Evolutionary conservation across 35 echinoderm and acorn worm species (phyloP).

Genomic region (Ptychodera flava): DNA sequence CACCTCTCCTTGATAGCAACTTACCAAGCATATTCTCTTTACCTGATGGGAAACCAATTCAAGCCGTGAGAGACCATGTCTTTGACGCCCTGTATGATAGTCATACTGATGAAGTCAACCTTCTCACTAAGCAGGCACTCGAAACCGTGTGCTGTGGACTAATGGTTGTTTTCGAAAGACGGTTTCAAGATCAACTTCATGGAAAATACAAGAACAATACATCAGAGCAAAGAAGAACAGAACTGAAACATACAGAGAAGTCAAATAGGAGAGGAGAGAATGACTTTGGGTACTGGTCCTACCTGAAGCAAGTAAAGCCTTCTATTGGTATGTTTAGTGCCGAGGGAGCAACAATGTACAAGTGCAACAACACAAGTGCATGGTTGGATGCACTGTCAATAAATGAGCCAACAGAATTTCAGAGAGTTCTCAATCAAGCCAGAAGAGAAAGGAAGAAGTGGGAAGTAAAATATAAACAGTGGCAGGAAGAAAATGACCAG

Average conservation of each 20-base stretch:
- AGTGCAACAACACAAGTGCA: conserved; percentile 2
- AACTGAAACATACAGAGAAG: conserved; percentile 4
- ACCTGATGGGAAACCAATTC: not conserved
- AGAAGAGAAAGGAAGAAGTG: conserved; percentile 4
- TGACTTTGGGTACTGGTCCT: conserved; percentile 25
- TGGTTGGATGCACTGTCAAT: not conserved
- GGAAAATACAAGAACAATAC: not conserved
- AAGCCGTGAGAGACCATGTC: not conserved
- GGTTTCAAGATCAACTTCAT: not conserved
- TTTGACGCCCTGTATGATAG: not conserved
- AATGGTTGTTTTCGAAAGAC: not conserved
- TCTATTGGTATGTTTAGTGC: not conserved
- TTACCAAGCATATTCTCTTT: not conserved
- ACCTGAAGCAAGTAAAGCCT: not conserved
- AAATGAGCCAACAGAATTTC: conserved; percentile 4
- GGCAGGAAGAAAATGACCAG: not conserved
- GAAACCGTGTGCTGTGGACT: not conserved
- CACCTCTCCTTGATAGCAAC: not conserved
- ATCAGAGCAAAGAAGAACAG: not conserved
- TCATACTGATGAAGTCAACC: not conserved
- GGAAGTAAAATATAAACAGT: not conserved
- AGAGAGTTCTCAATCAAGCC: not conserved
- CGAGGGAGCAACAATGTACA: not conserved
- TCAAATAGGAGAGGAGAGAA: conserved; percentile 20
- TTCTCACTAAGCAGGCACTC: not conserved